Percentiles rank a stretch among this genome's conserved stretches.
phyloP scores from a whole-genome alignment of 2,113 vertebrate genomes.

The Hemicordylus capensis region DNA sequence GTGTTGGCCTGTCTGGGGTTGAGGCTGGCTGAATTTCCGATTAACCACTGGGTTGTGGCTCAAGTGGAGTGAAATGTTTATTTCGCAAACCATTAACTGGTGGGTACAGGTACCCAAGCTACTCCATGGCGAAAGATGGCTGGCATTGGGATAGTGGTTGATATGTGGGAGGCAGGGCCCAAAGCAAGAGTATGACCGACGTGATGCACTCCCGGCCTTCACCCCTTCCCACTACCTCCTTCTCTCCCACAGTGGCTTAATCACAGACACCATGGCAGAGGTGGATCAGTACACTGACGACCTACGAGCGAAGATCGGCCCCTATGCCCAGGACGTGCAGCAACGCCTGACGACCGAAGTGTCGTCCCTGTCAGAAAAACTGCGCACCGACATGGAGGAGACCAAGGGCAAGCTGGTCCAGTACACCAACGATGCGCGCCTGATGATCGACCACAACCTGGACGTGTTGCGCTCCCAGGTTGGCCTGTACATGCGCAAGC shows the following conservation, averaged over 20 bases:
- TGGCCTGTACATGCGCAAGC: conserved; percentile 74
- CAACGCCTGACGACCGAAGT: conserved; percentile 71
- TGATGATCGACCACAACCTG: conserved; percentile 76
- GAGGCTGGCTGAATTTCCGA: too few relatives aligned
- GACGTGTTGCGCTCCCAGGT: conserved; percentile 71
- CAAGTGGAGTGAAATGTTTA: too few relatives aligned
- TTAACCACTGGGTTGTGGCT: neutral
- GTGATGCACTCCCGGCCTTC: neutral
- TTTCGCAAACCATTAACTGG: too few relatives aligned
- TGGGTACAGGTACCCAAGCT: too few relatives aligned
- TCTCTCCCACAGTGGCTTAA: conserved; percentile 74
- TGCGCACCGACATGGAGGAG: conserved; percentile 80
- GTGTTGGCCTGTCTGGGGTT: neutral
- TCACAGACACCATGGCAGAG: conserved; percentile 79
- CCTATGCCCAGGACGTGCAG: conserved; percentile 63
- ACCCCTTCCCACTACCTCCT: too few relatives aligned
- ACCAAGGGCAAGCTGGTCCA: conserved; percentile 72
- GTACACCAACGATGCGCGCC: conserved; percentile 76
- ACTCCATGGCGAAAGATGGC: neutral
- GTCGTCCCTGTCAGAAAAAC: conserved; percentile 70
- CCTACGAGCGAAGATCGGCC: conserved; percentile 70
- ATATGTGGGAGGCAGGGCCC: too few relatives aligned
- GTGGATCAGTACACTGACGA: conserved; percentile 68
- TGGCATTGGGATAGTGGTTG: too few relatives aligned
- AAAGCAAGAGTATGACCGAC: neutral